Percentiles rank a stretch among this genome's conserved stretches.
These are phyloP conservation scores for Coracias cyanogaster DNA, from an alignment of 2,797 vertebrate species.

Conservation along the genomic window DNA sequence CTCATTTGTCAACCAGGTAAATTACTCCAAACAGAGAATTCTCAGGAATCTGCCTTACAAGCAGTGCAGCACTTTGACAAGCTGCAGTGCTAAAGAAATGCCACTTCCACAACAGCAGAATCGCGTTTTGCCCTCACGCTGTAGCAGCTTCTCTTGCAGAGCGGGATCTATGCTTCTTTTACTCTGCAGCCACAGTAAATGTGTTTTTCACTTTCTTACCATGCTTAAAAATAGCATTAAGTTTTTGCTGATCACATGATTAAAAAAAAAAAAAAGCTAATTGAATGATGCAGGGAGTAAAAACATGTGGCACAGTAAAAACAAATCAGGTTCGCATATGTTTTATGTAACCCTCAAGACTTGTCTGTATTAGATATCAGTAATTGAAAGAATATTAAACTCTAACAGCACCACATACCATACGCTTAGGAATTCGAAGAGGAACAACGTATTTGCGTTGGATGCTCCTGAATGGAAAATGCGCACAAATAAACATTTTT, in stretches of 20 bases:
- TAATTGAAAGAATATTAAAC: slow-evolving; percentile 72
- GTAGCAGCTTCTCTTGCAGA: neutral
- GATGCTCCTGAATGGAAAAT: slow-evolving; percentile 63
- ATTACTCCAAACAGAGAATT: neutral
- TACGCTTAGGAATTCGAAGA: slow-evolving; percentile 52
- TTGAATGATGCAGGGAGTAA: slow-evolving; percentile 66
- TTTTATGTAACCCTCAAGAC: slow-evolving; percentile 67
- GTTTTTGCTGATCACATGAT: slow-evolving; percentile 56
- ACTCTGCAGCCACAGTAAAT: slow-evolving; percentile 2
- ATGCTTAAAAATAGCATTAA: slow-evolving; percentile 67
- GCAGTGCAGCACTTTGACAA: neutral
- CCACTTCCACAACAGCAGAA: neutral
- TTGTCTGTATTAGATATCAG: slow-evolving; percentile 66
- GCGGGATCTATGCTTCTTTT: neutral
- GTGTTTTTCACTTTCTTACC: slow-evolving; percentile 61
- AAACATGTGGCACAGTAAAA: slow-evolving; percentile 71
- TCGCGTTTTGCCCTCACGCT: accelerated
- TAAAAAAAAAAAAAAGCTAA: neutral
- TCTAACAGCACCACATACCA: slow-evolving; percentile 35
- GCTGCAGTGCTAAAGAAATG: neutral
- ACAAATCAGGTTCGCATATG: slow-evolving; percentile 70
- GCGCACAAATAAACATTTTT: neutral
- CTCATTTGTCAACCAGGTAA: neutral
- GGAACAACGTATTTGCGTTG: slow-evolving; percentile 22
- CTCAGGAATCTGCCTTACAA: neutral